phyloP scores from a whole-genome alignment of 2,888 invertebrate species.

The Amblyjoppa fuscipennis region DNA sequence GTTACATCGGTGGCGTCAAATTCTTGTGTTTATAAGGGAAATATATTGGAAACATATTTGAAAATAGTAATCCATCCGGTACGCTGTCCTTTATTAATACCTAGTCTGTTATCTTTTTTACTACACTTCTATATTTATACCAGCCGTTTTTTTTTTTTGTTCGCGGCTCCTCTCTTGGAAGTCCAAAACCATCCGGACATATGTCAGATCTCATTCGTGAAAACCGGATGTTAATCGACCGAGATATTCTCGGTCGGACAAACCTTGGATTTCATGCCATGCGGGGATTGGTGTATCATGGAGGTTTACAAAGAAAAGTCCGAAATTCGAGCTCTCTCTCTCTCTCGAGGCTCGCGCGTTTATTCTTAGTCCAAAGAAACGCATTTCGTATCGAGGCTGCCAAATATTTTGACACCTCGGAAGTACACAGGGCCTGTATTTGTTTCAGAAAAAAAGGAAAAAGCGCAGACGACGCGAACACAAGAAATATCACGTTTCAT shows the following conservation, averaged over 20 bases:
- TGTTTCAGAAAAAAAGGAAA: slow-evolving; percentile 9
- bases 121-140: too few species aligned
- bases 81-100: too few species aligned
- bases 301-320: neutral
- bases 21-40: neutral
- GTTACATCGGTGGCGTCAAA: neutral
- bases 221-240: too few species aligned
- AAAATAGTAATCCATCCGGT: too few species aligned
- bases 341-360: slow-evolving; percentile 20
- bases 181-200: too few species aligned
- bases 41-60: too few species aligned
- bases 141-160: too few species aligned
- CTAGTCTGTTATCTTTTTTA: too few species aligned
- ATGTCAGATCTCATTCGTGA: too few species aligned
- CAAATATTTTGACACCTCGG: slow-evolving; percentile 43
- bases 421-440: neutral
- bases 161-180: too few species aligned
- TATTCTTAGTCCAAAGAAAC: slow-evolving; percentile 16
- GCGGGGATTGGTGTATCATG: neutral
- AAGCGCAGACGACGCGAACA: neutral
- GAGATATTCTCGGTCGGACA: too few species aligned
- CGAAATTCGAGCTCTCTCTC: slow-evolving; percentile 28
- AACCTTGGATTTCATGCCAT: neutral
- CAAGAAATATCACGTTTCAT: slow-evolving; percentile 15
- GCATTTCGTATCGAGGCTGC: slow-evolving; percentile 1